Conservation (phyloP, 2,113 vertebrate genomes). For the Dromaius novaehollandiae region DNA sequence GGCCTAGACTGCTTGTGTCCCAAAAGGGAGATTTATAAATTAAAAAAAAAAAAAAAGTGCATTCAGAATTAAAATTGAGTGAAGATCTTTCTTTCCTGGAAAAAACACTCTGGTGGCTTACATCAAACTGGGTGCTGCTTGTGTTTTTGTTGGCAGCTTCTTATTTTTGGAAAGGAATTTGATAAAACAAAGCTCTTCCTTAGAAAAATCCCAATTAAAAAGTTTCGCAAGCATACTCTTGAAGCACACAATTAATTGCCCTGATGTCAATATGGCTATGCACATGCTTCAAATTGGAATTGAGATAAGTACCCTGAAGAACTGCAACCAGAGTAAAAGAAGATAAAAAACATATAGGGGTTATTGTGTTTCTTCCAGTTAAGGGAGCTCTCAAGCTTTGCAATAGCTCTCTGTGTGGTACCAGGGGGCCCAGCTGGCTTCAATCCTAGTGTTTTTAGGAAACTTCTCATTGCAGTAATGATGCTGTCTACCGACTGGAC, state of each 20-base stretch:
- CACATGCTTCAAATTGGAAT: neutral
- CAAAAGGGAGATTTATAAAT: neutral
- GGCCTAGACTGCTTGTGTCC: neutral
- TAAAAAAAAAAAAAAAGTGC: neutral
- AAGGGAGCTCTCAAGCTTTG: neutral
- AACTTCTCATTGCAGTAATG: neutral
- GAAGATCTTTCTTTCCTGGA: neutral
- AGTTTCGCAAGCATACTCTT: conserved; percentile 15
- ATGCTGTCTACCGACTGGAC: neutral
- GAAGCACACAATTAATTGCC: conserved; percentile 16
- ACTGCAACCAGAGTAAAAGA: neutral
- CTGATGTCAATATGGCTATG: neutral
- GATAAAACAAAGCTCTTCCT: neutral
- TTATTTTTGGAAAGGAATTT: conserved; percentile 15
- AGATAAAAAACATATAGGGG: neutral
- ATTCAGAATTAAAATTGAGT: conserved; percentile 23
- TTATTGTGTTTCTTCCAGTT: neutral
- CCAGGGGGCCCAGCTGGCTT: neutral
- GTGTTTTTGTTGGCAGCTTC: neutral
- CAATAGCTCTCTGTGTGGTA: neutral
- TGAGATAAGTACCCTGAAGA: neutral
- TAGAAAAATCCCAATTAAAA: conserved; percentile 22
- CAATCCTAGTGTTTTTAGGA: neutral
- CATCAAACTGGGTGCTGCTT: neutral
- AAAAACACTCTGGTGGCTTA: neutral